Evolutionary conservation across 2,888 invertebrate species (phyloP), one percentile per base, ranked within the genome.

Genomic region (Caenorhabditis angaria): DNA sequence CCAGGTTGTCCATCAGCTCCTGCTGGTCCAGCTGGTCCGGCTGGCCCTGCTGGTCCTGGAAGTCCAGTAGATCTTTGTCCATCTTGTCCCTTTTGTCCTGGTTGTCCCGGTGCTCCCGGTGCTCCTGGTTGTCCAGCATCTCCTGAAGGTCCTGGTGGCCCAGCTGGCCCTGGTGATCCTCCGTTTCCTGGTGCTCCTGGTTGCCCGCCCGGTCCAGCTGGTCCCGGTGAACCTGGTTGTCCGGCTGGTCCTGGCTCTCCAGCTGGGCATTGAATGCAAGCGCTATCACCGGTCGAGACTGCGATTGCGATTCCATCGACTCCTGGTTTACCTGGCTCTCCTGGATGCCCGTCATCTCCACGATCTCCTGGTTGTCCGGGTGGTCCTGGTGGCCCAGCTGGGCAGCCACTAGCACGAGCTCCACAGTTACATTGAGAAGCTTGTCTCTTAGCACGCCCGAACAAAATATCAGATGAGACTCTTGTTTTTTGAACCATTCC

Each of bases 241-340:
- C 71, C 71, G 24, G 65, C 55, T 63, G 65, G 73, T 74, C 73
- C 73, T 58, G 65, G 69, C 20, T 58, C 57, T 56, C 75, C 75
- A 25, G 66, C 64, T 61, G 69, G 70, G 58, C 75, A 69, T 25
- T 55, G 55, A 53, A 69, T 68, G 50, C 75, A 69, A 54, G 72
- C 60, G 58, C 64, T 60, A n/a, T 64, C 51, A 53, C 60, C 69
- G 24, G 61, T 50, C 4, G 6, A 3, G 47, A 62, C 80, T 5
- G 32, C 32, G 10, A 32, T 32, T 32, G 5, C 10, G 32, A 8
- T 5, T 63, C 71, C 71, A 28, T 60, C 50, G 61, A 76, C 82
- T 51, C 80, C 74, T 27, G 82, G 66, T 47, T 71, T 77, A 68
- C 84, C 84, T 18, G 67, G 47, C 55, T 64, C 47, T 65, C 75